A percentile compares a stretch with the other conserved stretches of the same genome.
phyloP scores from a whole-genome alignment of 1,140 invertebrate genomes.

The Leptopilina boulardi region DNA sequence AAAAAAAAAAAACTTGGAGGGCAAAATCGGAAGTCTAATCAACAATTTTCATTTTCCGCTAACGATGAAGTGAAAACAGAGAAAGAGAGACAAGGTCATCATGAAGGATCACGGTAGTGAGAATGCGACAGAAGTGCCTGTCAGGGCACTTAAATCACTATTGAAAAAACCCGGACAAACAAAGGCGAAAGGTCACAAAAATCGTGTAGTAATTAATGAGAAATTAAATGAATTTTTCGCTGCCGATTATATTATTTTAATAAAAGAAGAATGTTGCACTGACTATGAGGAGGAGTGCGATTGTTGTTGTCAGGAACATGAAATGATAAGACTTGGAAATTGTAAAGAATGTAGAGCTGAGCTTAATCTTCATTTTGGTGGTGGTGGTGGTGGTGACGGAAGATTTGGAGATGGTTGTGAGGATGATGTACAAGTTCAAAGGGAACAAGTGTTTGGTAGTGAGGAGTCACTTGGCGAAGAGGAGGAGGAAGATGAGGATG shows the following conservation, averaged over 20 bases:
- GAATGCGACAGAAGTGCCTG: conserved; percentile 71
- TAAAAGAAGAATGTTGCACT: conserved; percentile 88
- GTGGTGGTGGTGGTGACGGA: conserved; percentile 57
- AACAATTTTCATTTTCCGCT: not conserved
- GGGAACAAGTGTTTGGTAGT: conserved; percentile 52
- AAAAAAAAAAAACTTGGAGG: not conserved
- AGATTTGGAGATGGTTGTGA: conserved; percentile 50
- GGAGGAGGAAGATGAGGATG: conserved; percentile 77
- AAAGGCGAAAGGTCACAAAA: conserved; percentile 75
- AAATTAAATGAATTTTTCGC: conserved; percentile 91
- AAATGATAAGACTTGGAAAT: conserved; percentile 80
- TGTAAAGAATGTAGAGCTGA: conserved; percentile 76
- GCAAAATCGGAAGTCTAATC: not conserved
- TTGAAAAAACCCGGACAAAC: conserved; percentile 78
- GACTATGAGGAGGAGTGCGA: conserved; percentile 85
- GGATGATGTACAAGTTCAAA: conserved; percentile 74
- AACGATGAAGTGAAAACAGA: conserved; percentile 23
- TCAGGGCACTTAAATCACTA: conserved; percentile 77
- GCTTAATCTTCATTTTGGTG: conserved; percentile 66
- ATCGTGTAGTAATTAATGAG: conserved; percentile 90
- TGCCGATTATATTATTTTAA: conserved; percentile 90
- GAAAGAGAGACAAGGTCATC: conserved; percentile 32
- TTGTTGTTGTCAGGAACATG: conserved; percentile 85
- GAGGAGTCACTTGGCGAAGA: conserved; percentile 64
- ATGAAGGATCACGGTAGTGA: conserved; percentile 71